Base-by-base conservation (phyloP, 2,113 vertebrate genomes). In the Trematomus loennbergii region DNA sequence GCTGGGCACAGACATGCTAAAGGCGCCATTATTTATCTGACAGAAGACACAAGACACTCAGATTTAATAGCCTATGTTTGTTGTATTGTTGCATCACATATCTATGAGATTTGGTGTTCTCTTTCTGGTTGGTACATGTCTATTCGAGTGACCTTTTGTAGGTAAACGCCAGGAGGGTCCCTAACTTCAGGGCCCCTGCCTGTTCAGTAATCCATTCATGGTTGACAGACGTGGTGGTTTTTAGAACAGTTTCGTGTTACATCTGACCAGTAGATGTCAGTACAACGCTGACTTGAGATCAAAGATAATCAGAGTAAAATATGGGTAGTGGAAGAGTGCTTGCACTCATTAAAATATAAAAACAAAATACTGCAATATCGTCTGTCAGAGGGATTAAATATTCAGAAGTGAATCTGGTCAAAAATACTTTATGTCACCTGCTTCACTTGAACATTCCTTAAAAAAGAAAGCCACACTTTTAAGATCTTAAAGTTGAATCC, bases 221-320 rank as follows among this genome's bases (percentile, higher is more conserved):
- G 13, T 7, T 16, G 36, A 49, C 17, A 12, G 11, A 50, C 11
- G 9, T 40, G 43, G 11, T 40, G 3, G 33, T 52, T 52, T 59
- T 33, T 33, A 9, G 15, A 29, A 12, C 2, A 20, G 1, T 0
- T 33, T 52, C 3, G 10, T 63, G 5, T 11, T 6, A 22, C 5
- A 53, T 48, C 3, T 55, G 22, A 82, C 86, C 91, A 91, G 83
- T 66, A 92, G 91, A 59, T 82, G 87, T 82, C 87, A 83, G 75
- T 76, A 43, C 11, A 58, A 2, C 16, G 49, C 54, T 59, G 13
- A 64, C 29, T 50, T 69, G 16, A 43, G 29, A 17, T 48, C 11
- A n/a, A 18, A 49, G 17, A 22, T 50, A 1, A 40, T 62, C 43
- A 53, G 9, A 46, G 18, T 9, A 0, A 17, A 4, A 15, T 15